Evolutionary conservation across 2,888 invertebrate genomes (phyloP).

Genomic region (Apeira syringaria): DNA sequence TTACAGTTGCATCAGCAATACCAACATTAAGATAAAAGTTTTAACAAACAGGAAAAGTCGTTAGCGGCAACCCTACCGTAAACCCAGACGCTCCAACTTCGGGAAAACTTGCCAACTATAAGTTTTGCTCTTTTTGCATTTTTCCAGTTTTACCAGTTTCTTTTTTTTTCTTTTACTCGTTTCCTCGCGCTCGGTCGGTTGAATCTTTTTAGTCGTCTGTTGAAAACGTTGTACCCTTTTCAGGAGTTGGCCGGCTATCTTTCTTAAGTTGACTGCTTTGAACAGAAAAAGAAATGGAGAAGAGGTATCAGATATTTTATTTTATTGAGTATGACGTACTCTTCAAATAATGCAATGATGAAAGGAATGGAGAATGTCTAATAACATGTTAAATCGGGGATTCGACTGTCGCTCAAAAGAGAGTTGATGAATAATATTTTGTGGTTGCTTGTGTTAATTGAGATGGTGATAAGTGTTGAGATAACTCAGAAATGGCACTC

Average conservation of each 20-base stretch:
- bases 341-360: no score
- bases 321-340: no score
- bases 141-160: slow-evolving; percentile 58
- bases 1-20: slow-evolving; percentile 28
- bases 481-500: no score
- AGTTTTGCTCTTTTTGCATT: slow-evolving; percentile 75
- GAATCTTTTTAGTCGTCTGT: slow-evolving; percentile 73
- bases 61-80: slow-evolving; percentile 56
- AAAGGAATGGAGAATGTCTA: no score
- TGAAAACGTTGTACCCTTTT: slow-evolving; percentile 78
- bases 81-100: slow-evolving; percentile 55
- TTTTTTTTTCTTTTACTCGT: slow-evolving; percentile 41
- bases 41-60: slow-evolving; percentile 46
- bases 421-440: no score
- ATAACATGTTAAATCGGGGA: no score
- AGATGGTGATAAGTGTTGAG: no score
- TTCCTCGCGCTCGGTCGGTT: slow-evolving; percentile 52
- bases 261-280: slow-evolving; percentile 75
- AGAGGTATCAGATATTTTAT: slow-evolving; percentile 9
- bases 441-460: no score
- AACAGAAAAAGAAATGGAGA: slow-evolving; percentile 51
- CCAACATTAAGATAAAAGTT: slow-evolving; percentile 44
- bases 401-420: no score
- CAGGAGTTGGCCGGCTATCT: slow-evolving; percentile 79
- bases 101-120: slow-evolving; percentile 77